phyloP scores from a whole-genome alignment of 2,888 invertebrate genomes.

The Troides aeacus region DNA sequence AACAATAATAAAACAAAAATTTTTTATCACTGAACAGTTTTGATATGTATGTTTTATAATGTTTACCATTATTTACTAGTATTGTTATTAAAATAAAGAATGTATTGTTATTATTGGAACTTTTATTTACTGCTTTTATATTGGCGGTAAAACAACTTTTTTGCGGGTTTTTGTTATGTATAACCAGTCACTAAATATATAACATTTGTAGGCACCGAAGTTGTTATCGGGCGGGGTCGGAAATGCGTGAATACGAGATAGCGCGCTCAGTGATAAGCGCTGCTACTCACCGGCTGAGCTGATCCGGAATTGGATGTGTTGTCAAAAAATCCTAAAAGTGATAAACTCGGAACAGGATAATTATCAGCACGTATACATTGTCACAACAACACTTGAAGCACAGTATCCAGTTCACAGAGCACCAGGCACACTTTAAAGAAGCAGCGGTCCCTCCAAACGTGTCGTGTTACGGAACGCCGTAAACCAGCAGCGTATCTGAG shows the following conservation, averaged over 20 bases:
- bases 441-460: conserved; percentile 78
- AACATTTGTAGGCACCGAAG: conserved; percentile 43
- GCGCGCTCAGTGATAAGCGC: conserved; percentile 76
- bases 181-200: conserved; percentile 9
- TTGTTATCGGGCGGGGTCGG: conserved; percentile 79
- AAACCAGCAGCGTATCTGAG: conserved; percentile 81
- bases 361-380: conserved; percentile 70
- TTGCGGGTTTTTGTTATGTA: neutral
- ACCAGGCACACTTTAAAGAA: conserved; percentile 72
- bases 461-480: conserved; percentile 80
- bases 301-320: conserved; percentile 76
- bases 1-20: neutral
- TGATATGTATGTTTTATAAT: neutral
- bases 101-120: neutral
- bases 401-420: conserved; percentile 74
- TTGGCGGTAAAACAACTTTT: neutral
- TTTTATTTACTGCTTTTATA: neutral
- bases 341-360: conserved; percentile 52
- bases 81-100: too few relatives aligned
- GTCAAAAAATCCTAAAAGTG: conserved; percentile 64
- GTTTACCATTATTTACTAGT: too few relatives aligned
- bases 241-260: conserved; percentile 79
- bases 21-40: neutral
- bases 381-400: conserved; percentile 75
- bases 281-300: conserved; percentile 78